A percentile compares a stretch with the other conserved stretches of the same genome.
Evolutionary conservation across 2,797 vertebrate genomes (phyloP).

Genomic region (Macropodus opercularis): DNA sequence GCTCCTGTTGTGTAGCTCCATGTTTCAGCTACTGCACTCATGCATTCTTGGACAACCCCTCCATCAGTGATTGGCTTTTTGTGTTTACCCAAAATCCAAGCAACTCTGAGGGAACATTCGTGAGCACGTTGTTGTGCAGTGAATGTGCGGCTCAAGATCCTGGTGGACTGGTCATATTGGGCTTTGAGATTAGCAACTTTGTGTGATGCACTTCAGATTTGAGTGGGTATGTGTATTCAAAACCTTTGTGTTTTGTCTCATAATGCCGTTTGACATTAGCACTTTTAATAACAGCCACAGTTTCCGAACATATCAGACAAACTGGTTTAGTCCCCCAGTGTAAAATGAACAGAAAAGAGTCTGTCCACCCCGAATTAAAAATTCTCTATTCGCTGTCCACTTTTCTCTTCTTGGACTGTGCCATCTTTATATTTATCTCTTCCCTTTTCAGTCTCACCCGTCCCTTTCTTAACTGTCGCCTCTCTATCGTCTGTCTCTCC

Average conservation of each 20-base stretch:
- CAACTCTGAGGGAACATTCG: no score
- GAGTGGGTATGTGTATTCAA: constrained; percentile 22
- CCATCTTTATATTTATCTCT: constrained; percentile 7
- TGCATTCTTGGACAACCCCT: no score
- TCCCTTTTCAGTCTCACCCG: no score
- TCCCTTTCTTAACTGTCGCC: background rate
- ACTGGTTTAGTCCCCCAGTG: constrained; percentile 6
- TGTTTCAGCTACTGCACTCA: no score
- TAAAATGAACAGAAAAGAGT: no score
- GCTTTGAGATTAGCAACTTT: no score
- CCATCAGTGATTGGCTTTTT: no score
- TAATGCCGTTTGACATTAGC: background rate
- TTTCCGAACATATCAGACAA: constrained; percentile 11
- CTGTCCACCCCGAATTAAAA: constrained; percentile 13
- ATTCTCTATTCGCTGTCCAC: constrained; percentile 1
- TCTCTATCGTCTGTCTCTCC: no score
- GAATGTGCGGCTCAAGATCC: constrained; percentile 7
- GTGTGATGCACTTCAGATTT: no score
- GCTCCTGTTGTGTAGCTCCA: no score
- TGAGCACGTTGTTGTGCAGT: background rate
- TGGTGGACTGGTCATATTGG: constrained; percentile 7
- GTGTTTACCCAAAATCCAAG: no score
- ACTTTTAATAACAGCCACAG: background rate
- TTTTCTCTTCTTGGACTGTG: background rate
- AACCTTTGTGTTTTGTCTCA: constrained; percentile 5